phyloP scores from a whole-genome alignment of 2,888 invertebrate species.

The Heteromyza rotundicornis region DNA sequence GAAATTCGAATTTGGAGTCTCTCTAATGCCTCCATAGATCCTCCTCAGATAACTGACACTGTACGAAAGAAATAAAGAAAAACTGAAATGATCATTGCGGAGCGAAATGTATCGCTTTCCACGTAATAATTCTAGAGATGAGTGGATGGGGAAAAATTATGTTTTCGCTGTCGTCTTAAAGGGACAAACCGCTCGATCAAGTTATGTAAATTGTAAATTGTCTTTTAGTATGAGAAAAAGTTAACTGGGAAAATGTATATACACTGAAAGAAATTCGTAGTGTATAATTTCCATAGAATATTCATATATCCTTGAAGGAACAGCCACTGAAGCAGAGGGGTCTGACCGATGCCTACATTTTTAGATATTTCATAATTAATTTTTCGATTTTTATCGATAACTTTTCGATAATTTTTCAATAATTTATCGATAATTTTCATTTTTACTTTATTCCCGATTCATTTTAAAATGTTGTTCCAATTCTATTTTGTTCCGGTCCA shows the following conservation, averaged over 20 bases:
- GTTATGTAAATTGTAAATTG: constrained; percentile 56
- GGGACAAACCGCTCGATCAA: constrained; percentile 48
- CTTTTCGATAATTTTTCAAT: no score
- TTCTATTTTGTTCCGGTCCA: no score
- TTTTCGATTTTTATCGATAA: no score
- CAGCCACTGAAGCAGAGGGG: no score
- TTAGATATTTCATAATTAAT: no score
- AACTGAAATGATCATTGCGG: constrained; percentile 15
- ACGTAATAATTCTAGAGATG: constrained; percentile 45
- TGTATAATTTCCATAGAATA: no score
- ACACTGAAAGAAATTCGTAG: background rate
- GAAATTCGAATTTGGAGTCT: no score
- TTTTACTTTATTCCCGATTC: no score
- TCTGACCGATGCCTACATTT: no score
- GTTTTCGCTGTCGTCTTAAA: constrained; percentile 39
- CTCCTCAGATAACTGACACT: constrained; percentile 18
- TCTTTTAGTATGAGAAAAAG: constrained; percentile 30
- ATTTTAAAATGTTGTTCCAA: no score
- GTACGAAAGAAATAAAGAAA: constrained; percentile 2
- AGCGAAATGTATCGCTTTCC: constrained; percentile 48
- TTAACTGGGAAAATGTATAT: background rate
- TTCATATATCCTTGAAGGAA: no score
- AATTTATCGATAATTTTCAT: no score
- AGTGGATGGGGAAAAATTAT: constrained; percentile 36
- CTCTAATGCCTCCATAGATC: constrained; percentile 22